Conservation (phyloP, 1,140 invertebrate genomes). For the Polyergus mexicanus region DNA sequence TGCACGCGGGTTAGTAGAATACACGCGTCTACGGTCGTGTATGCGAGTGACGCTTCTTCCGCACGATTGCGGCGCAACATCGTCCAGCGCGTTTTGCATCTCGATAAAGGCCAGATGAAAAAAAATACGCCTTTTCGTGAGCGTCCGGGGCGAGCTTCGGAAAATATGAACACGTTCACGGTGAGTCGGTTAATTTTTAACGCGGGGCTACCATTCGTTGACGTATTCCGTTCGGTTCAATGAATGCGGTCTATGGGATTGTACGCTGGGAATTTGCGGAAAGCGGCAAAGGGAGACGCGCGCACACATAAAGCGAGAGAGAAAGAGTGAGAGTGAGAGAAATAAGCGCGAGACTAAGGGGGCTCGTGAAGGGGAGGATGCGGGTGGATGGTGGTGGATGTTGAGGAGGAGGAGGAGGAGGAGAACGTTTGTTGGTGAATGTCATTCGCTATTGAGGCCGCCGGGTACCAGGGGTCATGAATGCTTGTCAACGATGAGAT, state of each 20-base stretch:
- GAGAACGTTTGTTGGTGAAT: slow-evolving; percentile 75
- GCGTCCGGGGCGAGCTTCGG: slow-evolving; percentile 3
- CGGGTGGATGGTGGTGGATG: slow-evolving; percentile 35
- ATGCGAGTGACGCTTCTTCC: slow-evolving; percentile 46
- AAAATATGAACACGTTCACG: slow-evolving; percentile 76
- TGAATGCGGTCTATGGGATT: slow-evolving; percentile 68
- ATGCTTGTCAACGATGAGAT: slow-evolving; percentile 82
- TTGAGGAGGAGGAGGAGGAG: slow-evolving; percentile 42
- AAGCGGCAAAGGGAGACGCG: slow-evolving; percentile 49
- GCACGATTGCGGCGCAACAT: slow-evolving; percentile 58
- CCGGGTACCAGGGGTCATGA: slow-evolving; percentile 77
- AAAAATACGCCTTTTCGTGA: slow-evolving; percentile 32
- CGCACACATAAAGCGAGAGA: slow-evolving; percentile 12
- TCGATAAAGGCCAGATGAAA: slow-evolving; percentile 58
- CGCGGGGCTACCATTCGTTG: slow-evolving; percentile 60
- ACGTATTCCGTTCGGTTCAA: slow-evolving; percentile 72
- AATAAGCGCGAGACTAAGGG: slow-evolving; percentile 53
- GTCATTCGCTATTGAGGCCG: slow-evolving; percentile 79
- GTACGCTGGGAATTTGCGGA: slow-evolving; percentile 64
- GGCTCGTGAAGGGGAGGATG: slow-evolving; percentile 28
- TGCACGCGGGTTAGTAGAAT: slow-evolving; percentile 44
- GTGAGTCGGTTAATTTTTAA: slow-evolving; percentile 78
- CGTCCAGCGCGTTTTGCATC: slow-evolving; percentile 18
- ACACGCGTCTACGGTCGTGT: slow-evolving; percentile 45
- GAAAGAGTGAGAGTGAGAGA: slow-evolving; percentile 9